Conservation (phyloP, 2,888 invertebrate species). For the Acleris sparsana region DNA sequence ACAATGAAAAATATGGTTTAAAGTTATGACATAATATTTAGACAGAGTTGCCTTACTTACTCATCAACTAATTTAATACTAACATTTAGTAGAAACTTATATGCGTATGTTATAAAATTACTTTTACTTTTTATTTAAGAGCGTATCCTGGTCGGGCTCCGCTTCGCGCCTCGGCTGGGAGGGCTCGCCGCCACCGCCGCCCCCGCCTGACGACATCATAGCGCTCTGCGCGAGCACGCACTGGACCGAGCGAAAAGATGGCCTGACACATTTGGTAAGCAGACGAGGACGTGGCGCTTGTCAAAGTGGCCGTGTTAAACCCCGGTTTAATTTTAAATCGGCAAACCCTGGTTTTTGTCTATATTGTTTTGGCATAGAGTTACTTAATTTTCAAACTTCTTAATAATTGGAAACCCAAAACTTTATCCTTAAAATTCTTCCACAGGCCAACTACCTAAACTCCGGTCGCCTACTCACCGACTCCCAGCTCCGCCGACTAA, state of each 20-base stretch:
- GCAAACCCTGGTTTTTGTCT: too few relatives aligned
- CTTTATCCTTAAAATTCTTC: slow-evolving; percentile 27
- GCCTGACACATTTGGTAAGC: slow-evolving; percentile 90
- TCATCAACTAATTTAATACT: too few relatives aligned
- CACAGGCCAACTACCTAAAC: slow-evolving; percentile 88
- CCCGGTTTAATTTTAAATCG: too few relatives aligned
- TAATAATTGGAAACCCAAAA: too few relatives aligned
- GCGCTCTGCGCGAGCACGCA: slow-evolving; percentile 93
- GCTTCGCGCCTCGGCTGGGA: slow-evolving; percentile 88
- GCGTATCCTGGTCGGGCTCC: slow-evolving; percentile 93
- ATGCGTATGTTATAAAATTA: too few relatives aligned
- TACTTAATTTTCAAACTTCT: too few relatives aligned
- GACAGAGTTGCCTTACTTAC: too few relatives aligned
- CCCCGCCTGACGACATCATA: slow-evolving; percentile 89
- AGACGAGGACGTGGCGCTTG: neutral
- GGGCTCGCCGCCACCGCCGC: slow-evolving; percentile 72
- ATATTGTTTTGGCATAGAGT: too few relatives aligned
- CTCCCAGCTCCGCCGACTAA: slow-evolving; percentile 91
- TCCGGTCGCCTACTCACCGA: slow-evolving; percentile 86
- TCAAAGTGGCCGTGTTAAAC: too few relatives aligned
- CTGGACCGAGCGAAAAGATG: slow-evolving; percentile 98
- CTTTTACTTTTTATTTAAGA: slow-evolving; percentile 70
- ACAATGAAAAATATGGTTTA: too few relatives aligned
- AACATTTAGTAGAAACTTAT: too few relatives aligned
- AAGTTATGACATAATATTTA: too few relatives aligned